These are phyloP conservation scores for Perizoma affinitatum DNA, from an alignment of 2,888 invertebrate genomes.

Conservation along the genomic window DNA sequence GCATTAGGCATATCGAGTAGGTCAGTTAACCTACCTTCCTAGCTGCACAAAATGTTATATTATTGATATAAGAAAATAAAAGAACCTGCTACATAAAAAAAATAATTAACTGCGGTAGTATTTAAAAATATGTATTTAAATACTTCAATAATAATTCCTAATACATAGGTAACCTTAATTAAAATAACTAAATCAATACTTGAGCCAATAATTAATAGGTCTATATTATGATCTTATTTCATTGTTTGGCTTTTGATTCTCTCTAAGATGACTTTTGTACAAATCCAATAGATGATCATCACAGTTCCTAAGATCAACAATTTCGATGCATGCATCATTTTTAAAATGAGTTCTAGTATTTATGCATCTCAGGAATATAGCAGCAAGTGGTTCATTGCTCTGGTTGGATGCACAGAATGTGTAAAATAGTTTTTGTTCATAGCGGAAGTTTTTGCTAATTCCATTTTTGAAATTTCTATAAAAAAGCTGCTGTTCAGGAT, in stretches of 20 bases:
- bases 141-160: too few relatives aligned
- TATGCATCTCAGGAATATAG: conserved; percentile 58
- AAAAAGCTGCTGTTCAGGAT: conserved; percentile 64
- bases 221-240: too few relatives aligned
- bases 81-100: too few relatives aligned
- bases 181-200: too few relatives aligned
- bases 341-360: conserved; percentile 69
- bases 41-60: too few relatives aligned
- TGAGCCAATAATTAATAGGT: too few relatives aligned
- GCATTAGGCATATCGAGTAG: too few relatives aligned
- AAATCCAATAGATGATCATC: conserved; percentile 57
- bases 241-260: conserved; percentile 26
- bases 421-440: conserved; percentile 75
- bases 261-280: conserved; percentile 54
- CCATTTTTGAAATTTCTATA: conserved; percentile 77
- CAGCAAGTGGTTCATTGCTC: conserved; percentile 60
- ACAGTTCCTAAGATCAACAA: conserved; percentile 62
- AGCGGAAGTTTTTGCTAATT: conserved; percentile 56
- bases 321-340: conserved; percentile 65
- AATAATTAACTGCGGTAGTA: too few relatives aligned
- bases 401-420: conserved; percentile 71
- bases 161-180: too few relatives aligned
- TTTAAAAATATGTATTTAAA: too few relatives aligned
- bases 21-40: too few relatives aligned
- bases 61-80: too few relatives aligned